Evolutionary conservation across 2,888 invertebrate genomes (phyloP), one percentile per base, ranked within the genome.

Genomic region (Stictocephala bisonia): DNA sequence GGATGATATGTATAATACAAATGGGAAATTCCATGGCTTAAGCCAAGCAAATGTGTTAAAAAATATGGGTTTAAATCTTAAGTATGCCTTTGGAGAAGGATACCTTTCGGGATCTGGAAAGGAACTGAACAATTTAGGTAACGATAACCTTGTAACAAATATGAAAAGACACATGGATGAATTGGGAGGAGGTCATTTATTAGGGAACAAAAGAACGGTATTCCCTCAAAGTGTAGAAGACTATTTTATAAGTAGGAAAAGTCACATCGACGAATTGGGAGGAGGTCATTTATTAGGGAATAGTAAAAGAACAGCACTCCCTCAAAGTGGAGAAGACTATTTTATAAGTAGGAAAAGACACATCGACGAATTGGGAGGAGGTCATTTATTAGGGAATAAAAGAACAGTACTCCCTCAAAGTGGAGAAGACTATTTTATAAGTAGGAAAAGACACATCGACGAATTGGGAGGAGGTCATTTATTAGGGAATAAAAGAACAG

Each of bases 201-300:
- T 80, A 73, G 84, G 86, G 72, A 85, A 86, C 0, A 83, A 83
- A 27, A 85, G 84, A n/a, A n/a, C n/a, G 85, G 85, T n/a, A 86
- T 87, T 81, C 78, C 82, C 29, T 76, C 80, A 73, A 84, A 86
- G 72, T 85, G 86, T 1, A 83, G 82, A 27, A 85, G 84, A 79
- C 77, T 79, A 22, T 77, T 85, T 9, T 35, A 13, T 6, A 35
- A 35, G 7, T 13, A 35, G 13, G 7, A 35, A 35, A 6, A 13
- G 13, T 35, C 7, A 44, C 2, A 3, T 56, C 18, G 84, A 85
- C 77, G 81, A 82, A 13, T 79, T 84, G 50, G 86, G 80, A 0
- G 81, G 80, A 22, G 80, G 79, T 18, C 78, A 80, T 72, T 67
- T 77, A 1, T 53, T 53, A 2, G n/a, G n/a, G n/a, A n/a, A n/a